Percentiles rank a stretch among this genome's conserved stretches.
Evolutionary conservation across 2,113 vertebrate genomes (phyloP).

Genomic region (Entomyzon cyanotis): DNA sequence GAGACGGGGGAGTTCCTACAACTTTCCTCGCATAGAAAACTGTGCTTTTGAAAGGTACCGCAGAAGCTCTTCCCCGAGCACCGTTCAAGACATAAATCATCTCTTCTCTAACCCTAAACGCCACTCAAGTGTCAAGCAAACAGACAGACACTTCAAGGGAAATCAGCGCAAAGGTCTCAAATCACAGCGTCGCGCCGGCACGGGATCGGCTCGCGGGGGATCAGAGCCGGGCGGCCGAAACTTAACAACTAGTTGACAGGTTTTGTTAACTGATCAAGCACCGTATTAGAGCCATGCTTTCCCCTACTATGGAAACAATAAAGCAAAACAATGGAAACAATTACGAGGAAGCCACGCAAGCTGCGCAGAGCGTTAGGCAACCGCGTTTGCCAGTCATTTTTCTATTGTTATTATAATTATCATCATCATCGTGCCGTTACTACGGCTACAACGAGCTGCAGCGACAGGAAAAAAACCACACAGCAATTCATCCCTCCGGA

Average conservation of each 20-base stretch:
- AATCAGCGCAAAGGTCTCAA: not conserved
- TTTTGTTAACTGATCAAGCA: not conserved
- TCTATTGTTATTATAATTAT: constrained; percentile 55
- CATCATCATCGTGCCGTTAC: constrained; percentile 27
- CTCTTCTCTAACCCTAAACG: not conserved
- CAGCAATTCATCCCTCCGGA: constrained; percentile 21
- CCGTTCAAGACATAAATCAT: not conserved
- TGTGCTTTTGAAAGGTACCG: not conserved
- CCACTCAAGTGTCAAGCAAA: not conserved
- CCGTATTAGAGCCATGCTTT: not conserved
- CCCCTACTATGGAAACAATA: not conserved
- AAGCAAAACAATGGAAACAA: constrained; percentile 3
- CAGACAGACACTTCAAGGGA: not conserved
- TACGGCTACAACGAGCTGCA: constrained; percentile 54
- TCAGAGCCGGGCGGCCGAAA: not conserved
- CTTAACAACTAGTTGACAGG: constrained; percentile 56
- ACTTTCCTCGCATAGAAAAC: not conserved
- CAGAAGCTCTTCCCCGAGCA: not conserved
- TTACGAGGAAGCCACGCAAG: constrained; percentile 16
- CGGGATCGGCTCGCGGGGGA: not conserved
- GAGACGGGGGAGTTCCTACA: not conserved
- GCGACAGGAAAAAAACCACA: not conserved
- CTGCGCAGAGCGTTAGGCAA: not conserved
- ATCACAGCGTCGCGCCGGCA: not conserved
- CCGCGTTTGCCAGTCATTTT: not conserved